Conservation (phyloP, 2,888 invertebrate genomes). For the Eristalis arbustorum region DNA sequence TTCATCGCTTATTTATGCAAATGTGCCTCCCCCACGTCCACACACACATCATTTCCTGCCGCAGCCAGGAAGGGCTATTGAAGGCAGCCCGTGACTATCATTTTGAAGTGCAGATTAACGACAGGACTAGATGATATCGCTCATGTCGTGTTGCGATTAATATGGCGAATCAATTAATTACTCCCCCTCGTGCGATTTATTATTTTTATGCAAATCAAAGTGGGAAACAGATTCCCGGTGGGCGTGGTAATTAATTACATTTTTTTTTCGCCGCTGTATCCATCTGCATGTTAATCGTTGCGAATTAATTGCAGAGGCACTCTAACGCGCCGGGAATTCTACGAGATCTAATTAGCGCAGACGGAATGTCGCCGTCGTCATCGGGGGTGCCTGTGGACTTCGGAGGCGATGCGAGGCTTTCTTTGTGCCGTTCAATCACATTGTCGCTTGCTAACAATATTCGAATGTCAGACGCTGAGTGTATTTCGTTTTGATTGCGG, state of each 20-base stretch:
- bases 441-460: background rate
- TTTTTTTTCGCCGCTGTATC: conserved; percentile 53
- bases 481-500: conserved; percentile 12
- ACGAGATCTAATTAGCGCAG: conserved; percentile 18
- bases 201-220: conserved; percentile 58
- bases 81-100: background rate
- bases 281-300: conserved; percentile 38
- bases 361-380: background rate
- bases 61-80: background rate
- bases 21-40: background rate
- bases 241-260: conserved; percentile 47
- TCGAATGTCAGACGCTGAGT: background rate
- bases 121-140: conserved; percentile 24
- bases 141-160: conserved; percentile 53
- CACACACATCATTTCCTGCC: background rate
- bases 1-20: conserved; percentile 31
- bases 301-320: conserved; percentile 30
- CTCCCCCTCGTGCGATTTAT: conserved; percentile 40
- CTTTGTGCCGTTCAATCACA: conserved; percentile 13
- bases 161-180: conserved; percentile 56
- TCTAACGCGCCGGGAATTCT: conserved; percentile 6
- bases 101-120: conserved; percentile 25
- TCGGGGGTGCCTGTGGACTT: background rate
- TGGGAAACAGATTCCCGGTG: conserved; percentile 21
- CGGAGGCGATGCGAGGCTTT: background rate